These are phyloP conservation scores for Cephus spinipes DNA, from an alignment of 2,888 invertebrate genomes.

Conservation along the genomic window DNA sequence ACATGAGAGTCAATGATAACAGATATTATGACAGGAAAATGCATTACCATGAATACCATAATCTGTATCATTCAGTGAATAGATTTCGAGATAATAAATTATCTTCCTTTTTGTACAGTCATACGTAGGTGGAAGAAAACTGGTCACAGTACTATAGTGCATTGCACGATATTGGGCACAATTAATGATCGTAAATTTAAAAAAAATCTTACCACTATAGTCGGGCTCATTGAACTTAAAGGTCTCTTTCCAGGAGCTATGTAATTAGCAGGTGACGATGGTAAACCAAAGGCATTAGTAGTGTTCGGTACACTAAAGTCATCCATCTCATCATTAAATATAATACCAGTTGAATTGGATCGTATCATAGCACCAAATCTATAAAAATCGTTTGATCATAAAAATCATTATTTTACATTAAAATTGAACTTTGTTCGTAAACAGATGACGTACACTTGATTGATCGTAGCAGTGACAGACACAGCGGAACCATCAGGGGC, in stretches of 20 bases:
- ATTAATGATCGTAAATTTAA: not conserved
- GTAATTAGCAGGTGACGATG: constrained; percentile 84
- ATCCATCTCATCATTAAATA: constrained; percentile 97
- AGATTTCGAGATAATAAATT: not conserved
- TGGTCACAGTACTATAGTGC: too few relatives aligned
- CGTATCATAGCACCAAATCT: constrained; percentile 88
- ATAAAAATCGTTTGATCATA: constrained; percentile 39
- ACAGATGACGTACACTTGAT: constrained; percentile 72
- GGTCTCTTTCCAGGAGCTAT: constrained; percentile 85
- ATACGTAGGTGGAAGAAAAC: not conserved
- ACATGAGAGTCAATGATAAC: not conserved
- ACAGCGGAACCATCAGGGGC: constrained; percentile 92
- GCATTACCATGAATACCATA: not conserved
- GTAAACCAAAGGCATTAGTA: constrained; percentile 76
- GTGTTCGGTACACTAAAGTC: constrained; percentile 89
- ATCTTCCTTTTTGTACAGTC: not conserved
- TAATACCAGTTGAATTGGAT: constrained; percentile 84
- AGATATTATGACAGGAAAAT: not conserved
- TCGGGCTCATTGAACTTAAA: constrained; percentile 88
- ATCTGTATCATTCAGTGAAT: not conserved
- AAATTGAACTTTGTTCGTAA: not conserved
- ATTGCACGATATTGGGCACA: too few relatives aligned
- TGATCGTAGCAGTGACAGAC: constrained; percentile 91
- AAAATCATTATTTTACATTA: not conserved
- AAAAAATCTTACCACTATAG: constrained; percentile 75